phyloP scores from a whole-genome alignment of 2,113 vertebrate species.

The Lichenostomus cassidix region DNA sequence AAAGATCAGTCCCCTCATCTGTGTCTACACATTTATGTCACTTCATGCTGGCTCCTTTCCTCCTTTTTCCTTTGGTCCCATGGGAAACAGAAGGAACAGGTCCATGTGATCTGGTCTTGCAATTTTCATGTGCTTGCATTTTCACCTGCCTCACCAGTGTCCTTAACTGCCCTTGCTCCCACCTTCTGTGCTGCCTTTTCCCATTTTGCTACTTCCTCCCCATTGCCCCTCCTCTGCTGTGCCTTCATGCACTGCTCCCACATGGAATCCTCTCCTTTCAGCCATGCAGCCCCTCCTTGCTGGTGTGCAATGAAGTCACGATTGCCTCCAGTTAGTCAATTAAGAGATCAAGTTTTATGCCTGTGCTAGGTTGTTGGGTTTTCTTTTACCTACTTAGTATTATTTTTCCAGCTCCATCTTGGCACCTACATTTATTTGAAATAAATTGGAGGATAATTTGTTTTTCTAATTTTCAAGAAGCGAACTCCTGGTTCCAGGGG shows the following conservation, averaged over 20 bases:
- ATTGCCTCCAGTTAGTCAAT: conserved; percentile 46
- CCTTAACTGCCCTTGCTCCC: neutral
- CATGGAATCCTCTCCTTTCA: neutral
- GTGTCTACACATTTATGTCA: neutral
- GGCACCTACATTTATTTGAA: conserved; percentile 64
- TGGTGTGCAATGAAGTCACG: neutral
- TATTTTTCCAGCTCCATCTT: conserved; percentile 51
- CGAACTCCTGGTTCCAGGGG: conserved; percentile 25
- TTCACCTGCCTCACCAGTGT: neutral
- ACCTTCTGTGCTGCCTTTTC: neutral
- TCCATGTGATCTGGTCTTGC: neutral
- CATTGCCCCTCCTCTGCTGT: neutral
- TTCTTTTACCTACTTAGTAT: conserved; percentile 17
- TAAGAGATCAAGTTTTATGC: conserved; percentile 49
- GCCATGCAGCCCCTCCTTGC: neutral
- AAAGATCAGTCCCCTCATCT: neutral
- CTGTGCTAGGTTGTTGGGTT: neutral
- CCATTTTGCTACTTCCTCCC: neutral
- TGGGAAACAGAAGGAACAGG: neutral
- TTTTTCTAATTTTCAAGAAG: conserved; percentile 70
- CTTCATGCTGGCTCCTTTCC: neutral
- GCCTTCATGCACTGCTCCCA: neutral
- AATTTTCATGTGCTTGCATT: conserved; percentile 9
- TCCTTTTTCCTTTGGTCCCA: neutral
- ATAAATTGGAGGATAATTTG: conserved; percentile 65